phyloP scores from a whole-genome alignment of 2,797 vertebrate genomes.

The Arctocebus calabarensis region DNA sequence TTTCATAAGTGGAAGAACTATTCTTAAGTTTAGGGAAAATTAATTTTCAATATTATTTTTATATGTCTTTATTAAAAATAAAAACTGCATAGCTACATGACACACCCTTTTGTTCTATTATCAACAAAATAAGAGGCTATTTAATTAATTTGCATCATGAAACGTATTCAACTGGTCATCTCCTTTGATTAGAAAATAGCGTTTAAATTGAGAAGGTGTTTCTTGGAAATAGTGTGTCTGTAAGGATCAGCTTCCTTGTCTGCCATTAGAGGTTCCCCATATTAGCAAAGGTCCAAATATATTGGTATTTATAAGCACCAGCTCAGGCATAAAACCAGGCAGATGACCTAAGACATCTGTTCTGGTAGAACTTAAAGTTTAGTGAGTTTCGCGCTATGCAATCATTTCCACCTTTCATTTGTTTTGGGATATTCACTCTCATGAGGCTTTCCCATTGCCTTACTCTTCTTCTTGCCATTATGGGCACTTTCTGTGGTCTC shows the following conservation, averaged over 20 bases:
- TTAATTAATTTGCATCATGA: neutral
- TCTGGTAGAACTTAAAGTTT: neutral
- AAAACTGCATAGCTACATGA: neutral
- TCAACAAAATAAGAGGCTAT: neutral
- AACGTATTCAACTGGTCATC: neutral
- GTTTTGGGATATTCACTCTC: neutral
- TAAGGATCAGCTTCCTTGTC: too few species aligned
- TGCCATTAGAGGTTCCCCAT: too few species aligned
- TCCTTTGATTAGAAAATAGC: neutral
- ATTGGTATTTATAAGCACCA: neutral
- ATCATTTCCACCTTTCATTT: neutral
- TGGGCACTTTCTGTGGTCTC: neutral
- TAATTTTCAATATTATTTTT: neutral
- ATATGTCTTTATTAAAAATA: neutral
- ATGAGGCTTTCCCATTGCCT: neutral
- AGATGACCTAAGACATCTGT: neutral
- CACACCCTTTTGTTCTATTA: neutral
- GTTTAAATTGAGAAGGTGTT: neutral
- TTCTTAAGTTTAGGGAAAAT: neutral
- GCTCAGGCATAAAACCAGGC: neutral
- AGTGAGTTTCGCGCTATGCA: neutral
- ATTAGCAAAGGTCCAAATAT: too few species aligned
- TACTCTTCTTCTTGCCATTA: neutral
- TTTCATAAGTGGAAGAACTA: neutral
- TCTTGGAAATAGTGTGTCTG: too few species aligned